phyloP scores from a whole-genome alignment of 2,113 vertebrate species.

The Chloroceryle aenea region DNA sequence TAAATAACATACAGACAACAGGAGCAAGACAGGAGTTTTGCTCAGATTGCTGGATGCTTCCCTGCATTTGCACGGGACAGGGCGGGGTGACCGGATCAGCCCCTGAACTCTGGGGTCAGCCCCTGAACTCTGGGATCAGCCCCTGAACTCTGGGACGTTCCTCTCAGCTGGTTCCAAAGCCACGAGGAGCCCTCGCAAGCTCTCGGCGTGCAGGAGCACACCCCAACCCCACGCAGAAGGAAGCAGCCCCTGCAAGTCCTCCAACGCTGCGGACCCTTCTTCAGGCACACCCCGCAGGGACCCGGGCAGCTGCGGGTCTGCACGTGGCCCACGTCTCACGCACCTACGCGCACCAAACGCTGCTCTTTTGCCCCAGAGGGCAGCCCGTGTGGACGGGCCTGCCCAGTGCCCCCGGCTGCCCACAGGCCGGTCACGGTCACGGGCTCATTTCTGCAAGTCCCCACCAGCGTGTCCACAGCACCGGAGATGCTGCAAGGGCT shows the following conservation, averaged over 20 bases:
- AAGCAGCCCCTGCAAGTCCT: no score
- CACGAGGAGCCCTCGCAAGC: not conserved
- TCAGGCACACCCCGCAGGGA: not conserved
- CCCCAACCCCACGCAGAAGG: not conserved
- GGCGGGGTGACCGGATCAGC: not conserved
- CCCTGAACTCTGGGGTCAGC: no score
- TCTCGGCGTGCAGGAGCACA: not conserved
- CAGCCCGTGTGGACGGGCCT: accelerated
- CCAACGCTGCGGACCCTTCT: not conserved
- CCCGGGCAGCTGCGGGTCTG: not conserved
- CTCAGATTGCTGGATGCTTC: no score
- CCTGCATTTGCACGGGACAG: not conserved
- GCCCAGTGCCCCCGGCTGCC: accelerated
- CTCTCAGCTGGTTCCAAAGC: not conserved
- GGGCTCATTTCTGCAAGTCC: not conserved
- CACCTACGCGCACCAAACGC: not conserved
- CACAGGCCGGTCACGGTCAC: accelerated
- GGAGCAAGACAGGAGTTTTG: not conserved
- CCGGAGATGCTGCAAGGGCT: not conserved
- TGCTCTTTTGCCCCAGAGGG: not conserved
- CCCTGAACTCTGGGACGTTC: not conserved
- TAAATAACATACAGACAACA: not conserved
- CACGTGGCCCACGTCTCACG: accelerated
- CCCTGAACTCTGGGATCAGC: no score
- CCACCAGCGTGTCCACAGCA: not conserved